phyloP scores from a whole-genome alignment of 2,797 vertebrate genomes.

The Hydrocynus forskahlii region DNA sequence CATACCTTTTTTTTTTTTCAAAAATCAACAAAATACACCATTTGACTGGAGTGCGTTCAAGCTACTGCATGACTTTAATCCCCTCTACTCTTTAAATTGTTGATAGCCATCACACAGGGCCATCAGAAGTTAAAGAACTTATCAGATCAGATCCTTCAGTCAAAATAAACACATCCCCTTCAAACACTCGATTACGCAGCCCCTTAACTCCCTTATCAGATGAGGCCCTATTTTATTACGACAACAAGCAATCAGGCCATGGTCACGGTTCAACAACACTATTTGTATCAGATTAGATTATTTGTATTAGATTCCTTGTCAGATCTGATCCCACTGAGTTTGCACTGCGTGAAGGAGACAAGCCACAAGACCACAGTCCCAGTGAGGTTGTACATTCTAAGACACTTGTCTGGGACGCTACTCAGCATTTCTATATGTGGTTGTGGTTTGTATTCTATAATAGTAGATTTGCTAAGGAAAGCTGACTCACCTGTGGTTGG shows the following conservation, averaged over 20 bases:
- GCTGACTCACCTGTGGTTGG: slow-evolving; percentile 30
- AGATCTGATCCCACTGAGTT: not conserved
- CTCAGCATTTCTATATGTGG: not conserved
- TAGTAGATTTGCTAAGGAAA: not conserved
- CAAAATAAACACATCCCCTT: not conserved
- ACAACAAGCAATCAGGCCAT: not conserved
- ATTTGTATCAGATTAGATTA: not conserved
- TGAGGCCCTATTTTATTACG: not conserved
- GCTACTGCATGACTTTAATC: no score
- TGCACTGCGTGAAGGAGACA: not conserved
- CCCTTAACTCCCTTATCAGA: not conserved
- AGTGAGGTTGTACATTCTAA: not conserved
- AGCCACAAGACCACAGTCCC: not conserved
- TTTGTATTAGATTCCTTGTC: not conserved
- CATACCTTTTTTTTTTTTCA: no score
- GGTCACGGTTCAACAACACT: not conserved
- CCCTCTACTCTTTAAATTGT: not conserved
- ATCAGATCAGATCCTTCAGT: not conserved
- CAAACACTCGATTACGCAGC: not conserved
- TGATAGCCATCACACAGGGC: not conserved
- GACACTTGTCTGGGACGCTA: no score
- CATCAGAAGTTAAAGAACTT: not conserved
- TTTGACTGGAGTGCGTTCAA: no score
- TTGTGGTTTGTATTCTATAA: not conserved
- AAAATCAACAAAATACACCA: no score